Evolutionary conservation across 2,797 vertebrate species (phyloP).

Genomic region (Tympanoctomys barrerae): DNA sequence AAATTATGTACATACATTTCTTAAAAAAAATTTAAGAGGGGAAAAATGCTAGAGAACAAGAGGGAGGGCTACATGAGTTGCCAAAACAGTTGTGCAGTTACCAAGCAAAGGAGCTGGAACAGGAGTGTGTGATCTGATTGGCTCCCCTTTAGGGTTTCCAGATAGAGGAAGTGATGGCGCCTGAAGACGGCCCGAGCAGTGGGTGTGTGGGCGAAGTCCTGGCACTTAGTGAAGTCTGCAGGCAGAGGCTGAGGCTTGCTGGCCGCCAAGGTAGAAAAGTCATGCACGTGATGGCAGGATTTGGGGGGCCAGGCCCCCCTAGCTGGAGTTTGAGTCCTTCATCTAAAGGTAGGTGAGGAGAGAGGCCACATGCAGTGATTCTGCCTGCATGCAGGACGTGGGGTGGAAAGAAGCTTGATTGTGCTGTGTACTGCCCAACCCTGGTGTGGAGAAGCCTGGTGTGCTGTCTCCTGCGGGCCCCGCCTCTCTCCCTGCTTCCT

Average conservation of each 20-base stretch:
- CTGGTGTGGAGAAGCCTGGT: neutral
- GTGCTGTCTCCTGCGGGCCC: no score
- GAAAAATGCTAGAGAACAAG: neutral
- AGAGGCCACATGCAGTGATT: neutral
- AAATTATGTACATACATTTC: neutral
- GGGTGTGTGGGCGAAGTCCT: neutral
- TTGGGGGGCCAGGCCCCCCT: neutral
- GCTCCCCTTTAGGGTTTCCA: neutral
- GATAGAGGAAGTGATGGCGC: neutral
- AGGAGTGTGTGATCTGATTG: neutral
- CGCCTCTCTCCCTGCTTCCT: no score
- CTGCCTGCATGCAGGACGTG: no score
- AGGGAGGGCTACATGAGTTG: neutral
- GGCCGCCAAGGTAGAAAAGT: neutral
- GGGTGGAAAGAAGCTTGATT: no score
- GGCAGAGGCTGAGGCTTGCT: neutral
- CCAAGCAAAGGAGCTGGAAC: neutral
- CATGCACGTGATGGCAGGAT: neutral
- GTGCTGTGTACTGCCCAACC: neutral
- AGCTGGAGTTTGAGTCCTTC: neutral
- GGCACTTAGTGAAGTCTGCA: neutral
- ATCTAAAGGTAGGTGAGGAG: neutral
- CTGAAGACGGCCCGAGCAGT: neutral
- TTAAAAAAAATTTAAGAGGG: neutral
- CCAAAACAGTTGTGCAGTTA: neutral